These are phyloP conservation scores for Pyrocephalus nanus DNA, from an alignment of 2,797 vertebrate genomes.

Conservation along the genomic window DNA sequence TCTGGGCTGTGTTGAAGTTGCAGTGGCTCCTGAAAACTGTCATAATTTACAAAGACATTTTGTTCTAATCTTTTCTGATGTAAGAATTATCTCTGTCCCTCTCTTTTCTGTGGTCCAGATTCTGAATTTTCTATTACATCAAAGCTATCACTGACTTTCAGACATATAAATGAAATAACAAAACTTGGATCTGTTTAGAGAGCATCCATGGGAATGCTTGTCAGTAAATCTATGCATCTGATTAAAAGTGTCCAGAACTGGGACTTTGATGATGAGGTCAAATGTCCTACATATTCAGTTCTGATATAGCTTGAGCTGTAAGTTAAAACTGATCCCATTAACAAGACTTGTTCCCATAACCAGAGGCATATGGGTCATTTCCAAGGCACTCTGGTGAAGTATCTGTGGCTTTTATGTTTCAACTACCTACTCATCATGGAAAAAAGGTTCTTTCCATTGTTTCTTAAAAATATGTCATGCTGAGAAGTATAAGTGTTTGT, in stretches of 20 bases:
- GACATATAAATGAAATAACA: background rate
- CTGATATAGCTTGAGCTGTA: background rate
- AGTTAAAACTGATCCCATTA: background rate
- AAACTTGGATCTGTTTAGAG: background rate
- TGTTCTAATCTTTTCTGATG: background rate
- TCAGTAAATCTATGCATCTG: background rate
- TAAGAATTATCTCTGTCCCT: background rate
- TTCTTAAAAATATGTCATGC: slow-evolving; percentile 40
- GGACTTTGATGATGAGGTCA: background rate
- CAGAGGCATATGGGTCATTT: slow-evolving; percentile 36
- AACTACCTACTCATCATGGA: slow-evolving; percentile 31
- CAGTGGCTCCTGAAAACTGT: background rate
- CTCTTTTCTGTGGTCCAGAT: background rate
- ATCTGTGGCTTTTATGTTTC: slow-evolving; percentile 34
- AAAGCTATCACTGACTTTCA: background rate
- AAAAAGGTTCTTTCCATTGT: slow-evolving; percentile 55
- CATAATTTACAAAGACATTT: background rate
- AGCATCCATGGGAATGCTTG: background rate
- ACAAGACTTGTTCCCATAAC: slow-evolving; percentile 35
- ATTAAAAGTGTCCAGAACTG: background rate
- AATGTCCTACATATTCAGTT: background rate
- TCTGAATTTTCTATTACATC: background rate
- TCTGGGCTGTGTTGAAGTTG: background rate
- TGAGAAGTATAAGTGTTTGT: slow-evolving; percentile 39
- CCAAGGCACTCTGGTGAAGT: slow-evolving; percentile 14